These are phyloP conservation scores for Picus viridis DNA, from an alignment of 2,797 vertebrate species.

Conservation along the genomic window DNA sequence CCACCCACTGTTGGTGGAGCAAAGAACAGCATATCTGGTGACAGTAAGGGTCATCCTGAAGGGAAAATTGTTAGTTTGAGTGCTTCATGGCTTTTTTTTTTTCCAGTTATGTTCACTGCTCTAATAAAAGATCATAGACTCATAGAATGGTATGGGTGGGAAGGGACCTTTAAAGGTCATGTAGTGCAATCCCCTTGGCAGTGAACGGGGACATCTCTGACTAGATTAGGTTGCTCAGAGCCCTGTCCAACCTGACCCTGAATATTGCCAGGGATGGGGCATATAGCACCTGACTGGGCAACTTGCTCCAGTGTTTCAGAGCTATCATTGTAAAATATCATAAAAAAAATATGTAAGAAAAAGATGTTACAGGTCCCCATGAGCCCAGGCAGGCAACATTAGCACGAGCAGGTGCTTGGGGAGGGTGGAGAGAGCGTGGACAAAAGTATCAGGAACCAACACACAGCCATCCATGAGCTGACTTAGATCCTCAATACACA, in stretches of 20 bases:
- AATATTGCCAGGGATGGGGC: background rate
- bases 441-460: background rate
- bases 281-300: background rate
- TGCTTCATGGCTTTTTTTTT: background rate
- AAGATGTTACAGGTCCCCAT: accelerated
- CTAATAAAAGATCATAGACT: background rate
- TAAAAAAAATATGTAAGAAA: background rate
- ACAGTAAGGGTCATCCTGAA: background rate
- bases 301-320: background rate
- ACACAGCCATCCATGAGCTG: background rate
- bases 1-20: background rate
- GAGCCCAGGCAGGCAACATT: accelerated
- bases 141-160: background rate
- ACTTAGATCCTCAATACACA: background rate
- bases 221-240: background rate
- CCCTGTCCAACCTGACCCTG: background rate
- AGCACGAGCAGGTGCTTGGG: accelerated
- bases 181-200: background rate
- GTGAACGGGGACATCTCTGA: background rate
- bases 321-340: background rate
- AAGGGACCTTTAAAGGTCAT: background rate
- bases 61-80: background rate
- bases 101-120: background rate
- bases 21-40: background rate
- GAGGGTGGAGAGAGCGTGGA: background rate